Evolutionary conservation across 2,888 invertebrate genomes (phyloP).

Genomic region (Sisyra terminalis): DNA sequence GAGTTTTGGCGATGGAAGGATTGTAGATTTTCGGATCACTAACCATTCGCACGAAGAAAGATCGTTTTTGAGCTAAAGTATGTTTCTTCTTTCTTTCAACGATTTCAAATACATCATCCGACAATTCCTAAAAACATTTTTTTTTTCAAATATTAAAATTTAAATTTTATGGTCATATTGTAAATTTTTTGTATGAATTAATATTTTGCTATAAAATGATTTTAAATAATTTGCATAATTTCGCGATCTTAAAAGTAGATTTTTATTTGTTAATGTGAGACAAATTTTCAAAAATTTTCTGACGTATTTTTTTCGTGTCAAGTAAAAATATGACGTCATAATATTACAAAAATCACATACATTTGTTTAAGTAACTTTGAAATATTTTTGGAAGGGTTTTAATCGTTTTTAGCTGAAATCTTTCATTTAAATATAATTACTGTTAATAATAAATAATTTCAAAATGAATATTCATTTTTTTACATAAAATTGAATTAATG

Average conservation of each 20-base stretch:
- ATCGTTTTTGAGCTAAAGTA: slow-evolving; percentile 76
- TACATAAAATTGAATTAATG: neutral
- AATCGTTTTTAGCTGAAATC: too few species aligned
- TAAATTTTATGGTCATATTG: neutral
- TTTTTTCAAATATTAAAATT: too few species aligned
- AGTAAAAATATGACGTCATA: too few species aligned
- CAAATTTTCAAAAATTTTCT: too few species aligned
- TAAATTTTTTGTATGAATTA: neutral
- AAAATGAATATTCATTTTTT: too few species aligned
- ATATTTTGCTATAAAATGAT: neutral
- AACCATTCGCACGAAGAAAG: slow-evolving; percentile 95
- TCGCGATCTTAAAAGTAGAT: too few species aligned
- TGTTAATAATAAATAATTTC: neutral
- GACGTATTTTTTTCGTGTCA: too few species aligned
- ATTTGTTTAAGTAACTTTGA: too few species aligned
- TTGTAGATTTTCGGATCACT: slow-evolving; percentile 94
- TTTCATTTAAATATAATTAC: neutral
- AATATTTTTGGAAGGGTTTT: too few species aligned
- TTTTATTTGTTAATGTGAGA: too few species aligned
- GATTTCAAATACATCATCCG: slow-evolving; percentile 60
- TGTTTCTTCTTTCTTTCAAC: slow-evolving; percentile 58
- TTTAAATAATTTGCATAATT: neutral
- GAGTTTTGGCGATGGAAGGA: slow-evolving; percentile 69
- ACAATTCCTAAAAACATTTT: slow-evolving; percentile 27
- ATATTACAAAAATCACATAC: too few species aligned